phyloP scores from a whole-genome alignment of 2,113 vertebrate species.

The Cyprinodon variegatus region DNA sequence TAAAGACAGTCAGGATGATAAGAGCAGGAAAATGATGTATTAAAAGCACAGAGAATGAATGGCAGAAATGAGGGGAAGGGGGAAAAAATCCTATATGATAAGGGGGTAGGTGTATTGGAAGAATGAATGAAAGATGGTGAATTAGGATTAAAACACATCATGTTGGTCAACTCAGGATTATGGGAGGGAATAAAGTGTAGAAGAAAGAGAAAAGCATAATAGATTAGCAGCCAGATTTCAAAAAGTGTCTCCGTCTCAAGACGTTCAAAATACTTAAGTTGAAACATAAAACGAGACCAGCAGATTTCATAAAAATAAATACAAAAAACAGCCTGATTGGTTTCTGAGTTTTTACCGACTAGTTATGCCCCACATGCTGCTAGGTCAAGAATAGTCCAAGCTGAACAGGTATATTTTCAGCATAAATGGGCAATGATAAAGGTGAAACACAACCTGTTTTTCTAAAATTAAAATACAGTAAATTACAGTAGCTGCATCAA shows the following conservation, averaged over 20 bases:
- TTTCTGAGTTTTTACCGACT: no score
- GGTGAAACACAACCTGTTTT: no score
- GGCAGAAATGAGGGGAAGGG: not conserved
- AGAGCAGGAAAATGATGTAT: slow-evolving; percentile 1
- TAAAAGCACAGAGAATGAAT: not conserved
- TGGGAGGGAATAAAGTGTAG: not conserved
- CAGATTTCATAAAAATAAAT: not conserved
- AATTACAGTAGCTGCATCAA: no score
- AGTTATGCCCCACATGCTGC: no score
- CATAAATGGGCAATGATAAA: no score
- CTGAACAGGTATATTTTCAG: no score
- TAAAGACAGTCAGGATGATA: slow-evolving; percentile 19
- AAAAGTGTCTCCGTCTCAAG: not conserved
- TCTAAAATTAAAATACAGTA: no score
- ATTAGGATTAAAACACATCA: slow-evolving; percentile 1
- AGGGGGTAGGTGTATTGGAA: not conserved
- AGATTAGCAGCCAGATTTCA: not conserved
- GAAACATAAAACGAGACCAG: not conserved
- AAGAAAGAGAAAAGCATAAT: not conserved
- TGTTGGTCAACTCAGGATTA: not conserved
- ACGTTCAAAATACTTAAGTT: not conserved
- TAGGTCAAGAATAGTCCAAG: no score
- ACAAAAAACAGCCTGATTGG: not conserved
- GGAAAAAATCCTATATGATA: not conserved
- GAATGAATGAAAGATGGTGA: not conserved